phyloP scores from a whole-genome alignment of 1,140 invertebrate genomes.

The Zaprionus lachaisei region DNA sequence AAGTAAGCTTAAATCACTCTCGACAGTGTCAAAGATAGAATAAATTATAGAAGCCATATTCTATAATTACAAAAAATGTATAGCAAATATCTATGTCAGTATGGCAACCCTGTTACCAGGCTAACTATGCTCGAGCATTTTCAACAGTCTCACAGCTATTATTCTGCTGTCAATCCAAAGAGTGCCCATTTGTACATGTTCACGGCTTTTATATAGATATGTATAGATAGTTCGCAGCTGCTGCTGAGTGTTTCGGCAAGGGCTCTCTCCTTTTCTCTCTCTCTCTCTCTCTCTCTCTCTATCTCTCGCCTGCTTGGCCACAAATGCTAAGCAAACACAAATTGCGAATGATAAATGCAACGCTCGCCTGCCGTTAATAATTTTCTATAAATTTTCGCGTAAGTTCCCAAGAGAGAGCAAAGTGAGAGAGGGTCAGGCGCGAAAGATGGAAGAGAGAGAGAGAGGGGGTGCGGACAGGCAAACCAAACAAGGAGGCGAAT shows the following conservation, averaged over 20 bases:
- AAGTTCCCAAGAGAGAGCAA: conserved; percentile 32
- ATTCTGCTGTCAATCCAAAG: not conserved
- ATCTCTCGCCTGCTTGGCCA: not conserved
- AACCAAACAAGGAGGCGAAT: conserved; percentile 71
- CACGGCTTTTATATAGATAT: not conserved
- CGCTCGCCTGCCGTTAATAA: conserved; percentile 68
- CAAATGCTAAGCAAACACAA: conserved; percentile 46
- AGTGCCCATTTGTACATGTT: conserved; percentile 1
- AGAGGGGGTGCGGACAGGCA: conserved; percentile 11
- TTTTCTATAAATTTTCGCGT: conserved; percentile 63
- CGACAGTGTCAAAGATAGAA: no score
- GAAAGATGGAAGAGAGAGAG: not conserved
- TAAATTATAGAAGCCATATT: no score
- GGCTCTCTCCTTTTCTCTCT: not conserved
- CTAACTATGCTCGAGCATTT: not conserved
- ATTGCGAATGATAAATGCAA: conserved; percentile 69
- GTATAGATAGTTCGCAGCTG: not conserved
- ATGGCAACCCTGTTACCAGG: not conserved
- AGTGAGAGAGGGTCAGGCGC: not conserved
- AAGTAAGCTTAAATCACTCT: no score
- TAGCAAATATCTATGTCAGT: no score
- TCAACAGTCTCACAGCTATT: not conserved
- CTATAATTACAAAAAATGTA: no score
- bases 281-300: not conserved
- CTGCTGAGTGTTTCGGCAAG: not conserved